Percentiles rank a stretch among this genome's conserved stretches.
Conservation (phyloP, 2,888 invertebrate species). For the Nasonovia ribisnigri region DNA sequence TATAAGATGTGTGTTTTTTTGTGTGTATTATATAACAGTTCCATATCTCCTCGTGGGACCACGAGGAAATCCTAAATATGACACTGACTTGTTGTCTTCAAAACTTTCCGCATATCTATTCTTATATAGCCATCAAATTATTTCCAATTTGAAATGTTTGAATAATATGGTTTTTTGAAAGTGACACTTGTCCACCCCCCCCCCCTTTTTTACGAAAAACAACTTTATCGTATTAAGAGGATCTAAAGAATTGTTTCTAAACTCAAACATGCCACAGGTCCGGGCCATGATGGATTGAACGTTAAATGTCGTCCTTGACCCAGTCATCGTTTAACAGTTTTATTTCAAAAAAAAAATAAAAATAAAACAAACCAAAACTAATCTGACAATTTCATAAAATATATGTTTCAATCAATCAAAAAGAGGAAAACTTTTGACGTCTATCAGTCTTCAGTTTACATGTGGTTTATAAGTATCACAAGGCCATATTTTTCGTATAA, state of each 20-base stretch:
- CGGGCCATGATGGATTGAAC: constrained; percentile 37
- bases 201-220: neutral
- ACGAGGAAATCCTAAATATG: neutral
- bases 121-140: constrained; percentile 2
- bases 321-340: constrained; percentile 14
- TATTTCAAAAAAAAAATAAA: neutral
- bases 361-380: neutral
- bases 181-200: neutral
- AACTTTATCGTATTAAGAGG: constrained; percentile 40
- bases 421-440: neutral
- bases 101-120: neutral
- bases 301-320: constrained; percentile 41
- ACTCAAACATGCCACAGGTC: constrained; percentile 47
- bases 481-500: neutral
- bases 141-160: neutral
- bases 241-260: constrained; percentile 44
- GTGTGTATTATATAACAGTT: neutral
- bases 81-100: neutral
- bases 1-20: neutral
- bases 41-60: neutral
- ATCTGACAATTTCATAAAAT: neutral
- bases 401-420: constrained; percentile 30
- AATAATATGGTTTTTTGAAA: neutral
- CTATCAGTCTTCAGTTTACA: neutral
- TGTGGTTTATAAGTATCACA: neutral